A percentile compares a stretch with the other conserved stretches of the same genome.
phyloP scores from a whole-genome alignment of 2,888 invertebrate species.

The Ferrisia virgata region DNA sequence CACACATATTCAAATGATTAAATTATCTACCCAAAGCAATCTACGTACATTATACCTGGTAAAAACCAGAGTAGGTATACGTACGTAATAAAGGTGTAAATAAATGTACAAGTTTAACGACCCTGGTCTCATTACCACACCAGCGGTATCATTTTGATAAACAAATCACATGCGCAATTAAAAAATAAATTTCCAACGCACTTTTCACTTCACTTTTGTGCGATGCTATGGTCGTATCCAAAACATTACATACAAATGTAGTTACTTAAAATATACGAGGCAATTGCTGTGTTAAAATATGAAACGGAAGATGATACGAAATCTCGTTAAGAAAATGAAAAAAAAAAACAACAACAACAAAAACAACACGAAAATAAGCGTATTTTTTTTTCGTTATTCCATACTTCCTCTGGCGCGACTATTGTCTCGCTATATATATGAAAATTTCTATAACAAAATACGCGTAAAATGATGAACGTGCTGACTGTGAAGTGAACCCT shows the following conservation, averaged over 20 bases:
- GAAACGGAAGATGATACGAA: not conserved
- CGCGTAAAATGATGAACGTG: not conserved
- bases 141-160: not conserved
- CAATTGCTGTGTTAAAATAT: not conserved
- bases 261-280: not conserved
- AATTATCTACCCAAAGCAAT: no score
- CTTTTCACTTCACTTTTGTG: not conserved
- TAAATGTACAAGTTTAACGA: not conserved
- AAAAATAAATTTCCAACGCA: not conserved
- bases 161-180: not conserved
- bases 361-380: not conserved
- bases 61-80: not conserved
- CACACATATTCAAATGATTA: not conserved
- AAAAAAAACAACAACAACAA: no score
- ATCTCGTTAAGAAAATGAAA: not conserved
- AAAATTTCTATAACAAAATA: not conserved
- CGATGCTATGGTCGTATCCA: not conserved
- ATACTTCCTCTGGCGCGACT: not conserved
- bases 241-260: not conserved
- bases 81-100: not conserved
- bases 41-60: no score
- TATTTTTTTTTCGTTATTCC: constrained; percentile 4
- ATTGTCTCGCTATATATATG: not conserved
- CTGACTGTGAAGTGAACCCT: not conserved
- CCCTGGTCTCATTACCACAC: not conserved